Conservation (phyloP, 2,113 vertebrate species). For the Amblyopsis rosae region DNA sequence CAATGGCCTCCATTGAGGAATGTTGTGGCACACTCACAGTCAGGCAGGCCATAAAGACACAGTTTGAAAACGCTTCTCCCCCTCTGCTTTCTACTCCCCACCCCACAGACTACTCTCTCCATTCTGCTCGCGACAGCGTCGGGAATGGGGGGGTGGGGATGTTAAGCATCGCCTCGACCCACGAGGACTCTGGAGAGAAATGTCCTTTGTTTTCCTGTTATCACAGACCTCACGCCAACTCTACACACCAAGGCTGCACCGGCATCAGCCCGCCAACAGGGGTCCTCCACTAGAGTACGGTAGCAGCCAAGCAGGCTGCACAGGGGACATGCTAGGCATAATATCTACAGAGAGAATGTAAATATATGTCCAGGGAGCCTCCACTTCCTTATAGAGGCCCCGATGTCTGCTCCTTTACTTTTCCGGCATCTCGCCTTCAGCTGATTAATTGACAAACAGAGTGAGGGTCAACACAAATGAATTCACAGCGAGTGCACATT, state of each 20-base stretch:
- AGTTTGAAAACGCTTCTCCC: constrained; percentile 75
- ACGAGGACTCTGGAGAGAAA: constrained; percentile 58
- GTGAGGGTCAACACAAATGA: neutral
- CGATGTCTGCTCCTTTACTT: constrained; percentile 5
- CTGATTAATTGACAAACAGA: neutral
- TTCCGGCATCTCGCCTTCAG: neutral
- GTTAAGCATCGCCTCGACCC: constrained; percentile 34
- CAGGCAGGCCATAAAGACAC: constrained; percentile 80
- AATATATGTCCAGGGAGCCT: constrained; percentile 23
- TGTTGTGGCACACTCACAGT: constrained; percentile 78
- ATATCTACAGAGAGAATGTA: constrained; percentile 16
- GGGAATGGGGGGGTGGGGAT: constrained; percentile 40
- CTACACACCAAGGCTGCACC: constrained; percentile 29
- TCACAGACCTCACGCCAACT: constrained; percentile 61
- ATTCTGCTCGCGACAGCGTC: constrained; percentile 21
- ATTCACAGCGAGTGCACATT: neutral
- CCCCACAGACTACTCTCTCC: constrained; percentile 45
- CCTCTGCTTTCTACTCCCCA: constrained; percentile 10
- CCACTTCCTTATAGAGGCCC: neutral
- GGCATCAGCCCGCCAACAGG: constrained; percentile 51
- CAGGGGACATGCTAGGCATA: constrained; percentile 40
- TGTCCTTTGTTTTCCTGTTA: constrained; percentile 66
- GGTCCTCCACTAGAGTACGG: constrained; percentile 29
- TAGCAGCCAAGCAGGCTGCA: constrained; percentile 20
- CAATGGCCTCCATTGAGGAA: constrained; percentile 85